A percentile compares a stretch with the other conserved stretches of the same genome.
Conservation (phyloP, 1,140 invertebrate genomes). For the Lordiphosa collinella region DNA sequence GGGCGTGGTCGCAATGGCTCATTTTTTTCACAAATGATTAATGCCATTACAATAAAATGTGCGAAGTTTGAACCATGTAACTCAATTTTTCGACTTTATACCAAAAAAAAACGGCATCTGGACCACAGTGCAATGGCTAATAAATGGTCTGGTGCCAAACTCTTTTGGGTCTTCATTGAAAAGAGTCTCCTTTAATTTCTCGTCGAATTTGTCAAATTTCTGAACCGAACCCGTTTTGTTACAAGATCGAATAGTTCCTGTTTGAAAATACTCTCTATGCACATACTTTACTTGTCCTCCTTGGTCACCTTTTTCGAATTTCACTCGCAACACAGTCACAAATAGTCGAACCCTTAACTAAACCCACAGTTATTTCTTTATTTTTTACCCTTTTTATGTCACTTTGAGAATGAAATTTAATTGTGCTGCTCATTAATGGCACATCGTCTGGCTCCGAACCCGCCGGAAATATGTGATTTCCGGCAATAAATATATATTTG, state of each 20-base stretch:
- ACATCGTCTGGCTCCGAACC: conserved; percentile 26
- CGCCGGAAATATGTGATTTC: conserved; percentile 72
- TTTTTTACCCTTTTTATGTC: conserved; percentile 39
- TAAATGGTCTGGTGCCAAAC: too few species aligned
- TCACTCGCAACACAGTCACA: conserved; percentile 4
- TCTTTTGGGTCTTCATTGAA: too few species aligned
- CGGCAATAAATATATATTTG: conserved; percentile 64
- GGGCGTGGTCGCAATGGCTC: not conserved
- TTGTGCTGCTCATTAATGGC: conserved; percentile 71
- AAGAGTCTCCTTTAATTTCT: too few species aligned
- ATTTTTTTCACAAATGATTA: not conserved
- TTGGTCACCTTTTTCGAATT: too few species aligned
- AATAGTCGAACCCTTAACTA: not conserved
- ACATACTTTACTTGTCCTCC: not conserved
- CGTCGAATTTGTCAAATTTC: too few species aligned
- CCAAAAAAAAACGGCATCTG: too few species aligned
- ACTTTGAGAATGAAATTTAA: conserved; percentile 65
- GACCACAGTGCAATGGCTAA: too few species aligned
- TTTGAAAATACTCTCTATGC: too few species aligned
- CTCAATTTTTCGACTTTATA: too few species aligned
- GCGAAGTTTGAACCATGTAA: too few species aligned
- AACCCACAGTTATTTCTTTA: not conserved
- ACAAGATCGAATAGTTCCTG: too few species aligned
- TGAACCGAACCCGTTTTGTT: too few species aligned
- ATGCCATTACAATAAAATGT: conserved; percentile 5